Percentiles rank a stretch among this genome's conserved stretches.
phyloP scores from a whole-genome alignment of 2,113 vertebrate genomes.

The Sorex araneus region DNA sequence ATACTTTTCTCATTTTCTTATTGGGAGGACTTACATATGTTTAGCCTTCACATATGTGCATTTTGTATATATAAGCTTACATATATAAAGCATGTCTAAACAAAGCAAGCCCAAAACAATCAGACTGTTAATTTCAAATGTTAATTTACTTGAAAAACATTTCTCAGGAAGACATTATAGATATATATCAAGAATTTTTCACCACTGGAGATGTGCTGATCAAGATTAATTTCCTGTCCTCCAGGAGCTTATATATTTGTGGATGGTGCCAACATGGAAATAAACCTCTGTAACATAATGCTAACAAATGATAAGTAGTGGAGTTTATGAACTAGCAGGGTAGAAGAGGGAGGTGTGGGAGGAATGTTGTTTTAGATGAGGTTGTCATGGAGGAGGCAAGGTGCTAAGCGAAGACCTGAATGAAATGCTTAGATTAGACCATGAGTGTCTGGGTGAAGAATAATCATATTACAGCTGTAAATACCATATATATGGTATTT shows the following conservation, averaged over 20 bases:
- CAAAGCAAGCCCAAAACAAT: background rate
- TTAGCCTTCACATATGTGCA: too few species aligned
- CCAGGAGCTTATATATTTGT: background rate
- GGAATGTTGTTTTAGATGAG: background rate
- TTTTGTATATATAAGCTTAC: too few species aligned
- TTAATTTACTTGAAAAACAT: constrained; percentile 29
- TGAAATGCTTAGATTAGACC: too few species aligned
- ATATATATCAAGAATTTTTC: too few species aligned
- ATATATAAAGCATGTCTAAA: background rate
- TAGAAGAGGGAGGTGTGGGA: background rate
- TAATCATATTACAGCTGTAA: background rate
- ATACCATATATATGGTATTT: background rate
- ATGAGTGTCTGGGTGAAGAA: background rate
- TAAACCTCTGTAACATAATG: background rate
- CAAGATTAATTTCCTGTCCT: background rate
- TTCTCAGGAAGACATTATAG: too few species aligned
- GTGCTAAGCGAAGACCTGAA: too few species aligned
- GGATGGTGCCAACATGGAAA: background rate
- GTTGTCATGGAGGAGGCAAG: background rate
- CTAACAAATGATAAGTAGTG: too few species aligned
- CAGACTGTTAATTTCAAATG: background rate
- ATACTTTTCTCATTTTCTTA: background rate
- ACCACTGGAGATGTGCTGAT: background rate
- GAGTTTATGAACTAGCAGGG: too few species aligned
- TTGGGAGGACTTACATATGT: background rate